Base-by-base conservation (phyloP, 2,113 vertebrate genomes). In the Mesocricetus auratus region DNA sequence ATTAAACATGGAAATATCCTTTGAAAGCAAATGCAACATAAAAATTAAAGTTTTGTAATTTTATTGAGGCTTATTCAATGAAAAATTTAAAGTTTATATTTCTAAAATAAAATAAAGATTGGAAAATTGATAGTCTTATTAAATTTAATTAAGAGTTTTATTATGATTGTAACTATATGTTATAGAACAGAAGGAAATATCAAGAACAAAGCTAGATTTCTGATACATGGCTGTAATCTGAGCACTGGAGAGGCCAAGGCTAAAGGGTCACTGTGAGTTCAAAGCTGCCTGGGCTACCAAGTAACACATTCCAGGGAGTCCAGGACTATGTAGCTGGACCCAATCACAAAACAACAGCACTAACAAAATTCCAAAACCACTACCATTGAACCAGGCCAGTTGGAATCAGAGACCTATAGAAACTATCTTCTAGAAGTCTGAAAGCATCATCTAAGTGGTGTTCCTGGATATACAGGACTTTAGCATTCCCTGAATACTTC, bases 21-120 rank as follows among this genome's bases (percentile, higher is more conserved):
- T 93, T 88, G 8, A 91, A 96, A 95, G 60, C 5, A 66, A 83
- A 91, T 89, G 66, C n/a, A 11, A 60, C 64, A 90, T 42, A 86
- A 77, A 71, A 60, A 89, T 74, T 47, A 89, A 64, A 45, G 73
- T 85, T 82, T 66, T 85, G 73, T 50, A 89, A 31, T 83, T 89
- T 64, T 91, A 73, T 33, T 64, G 39, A 39, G 17, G 3, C 50
- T 58, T 87, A 89, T 64, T 89, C 7, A 93, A 33, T 82, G 45
- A 74, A 85, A 90, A 39, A 4, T 16, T 64, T 79, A 81, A 86
- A 58, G 62, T 73, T 89, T 94, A 7, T 81, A 19, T 74, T 95
- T 91, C 58, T 74, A 50, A 92, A 96, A 45, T 91, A 71, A 29
- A 89, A 89, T 89, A 73, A 56, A 88, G 87, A 93, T 74, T 5